Evolutionary conservation across 2,888 invertebrate species (phyloP).

Genomic region (Pomacea canaliculata): DNA sequence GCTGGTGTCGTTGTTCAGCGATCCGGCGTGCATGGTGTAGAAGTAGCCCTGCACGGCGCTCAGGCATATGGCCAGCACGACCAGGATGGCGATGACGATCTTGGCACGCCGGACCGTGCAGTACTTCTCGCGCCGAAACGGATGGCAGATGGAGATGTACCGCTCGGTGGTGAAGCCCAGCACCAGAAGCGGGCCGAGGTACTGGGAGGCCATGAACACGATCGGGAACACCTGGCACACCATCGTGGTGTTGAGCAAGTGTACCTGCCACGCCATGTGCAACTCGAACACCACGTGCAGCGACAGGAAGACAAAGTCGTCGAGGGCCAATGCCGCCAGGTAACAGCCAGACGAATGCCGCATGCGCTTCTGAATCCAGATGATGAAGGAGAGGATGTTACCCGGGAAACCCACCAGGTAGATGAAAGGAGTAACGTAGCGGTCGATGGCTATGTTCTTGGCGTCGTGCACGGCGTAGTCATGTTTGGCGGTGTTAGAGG

Average conservation of each 20-base stretch:
- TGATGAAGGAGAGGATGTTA: constrained; percentile 65
- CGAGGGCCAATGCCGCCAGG: constrained; percentile 65
- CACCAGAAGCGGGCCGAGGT: constrained; percentile 65
- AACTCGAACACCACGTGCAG: constrained; percentile 64
- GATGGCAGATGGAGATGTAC: constrained; percentile 68
- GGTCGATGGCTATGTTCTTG: constrained; percentile 41
- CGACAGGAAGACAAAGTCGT: constrained; percentile 64
- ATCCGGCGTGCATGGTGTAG: constrained; percentile 43
- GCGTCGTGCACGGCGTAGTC: not conserved
- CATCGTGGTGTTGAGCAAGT: constrained; percentile 52
- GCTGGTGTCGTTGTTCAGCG: not conserved
- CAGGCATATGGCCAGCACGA: constrained; percentile 51
- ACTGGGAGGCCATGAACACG: constrained; percentile 63
- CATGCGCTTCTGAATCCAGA: constrained; percentile 68
- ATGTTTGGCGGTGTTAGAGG: not conserved
- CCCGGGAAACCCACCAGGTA: constrained; percentile 68
- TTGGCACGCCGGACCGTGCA: constrained; percentile 63
- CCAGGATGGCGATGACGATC: constrained; percentile 54
- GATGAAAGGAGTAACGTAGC: constrained; percentile 61
- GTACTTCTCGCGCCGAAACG: constrained; percentile 63
- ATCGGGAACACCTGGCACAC: constrained; percentile 66
- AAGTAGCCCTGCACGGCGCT: constrained; percentile 66
- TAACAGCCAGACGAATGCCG: constrained; percentile 69
- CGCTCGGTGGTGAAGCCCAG: constrained; percentile 68
- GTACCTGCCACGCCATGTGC: constrained; percentile 56